Evolutionary conservation across 1,140 invertebrate genomes (phyloP).

Genomic region (Palaemon carinicauda): DNA sequence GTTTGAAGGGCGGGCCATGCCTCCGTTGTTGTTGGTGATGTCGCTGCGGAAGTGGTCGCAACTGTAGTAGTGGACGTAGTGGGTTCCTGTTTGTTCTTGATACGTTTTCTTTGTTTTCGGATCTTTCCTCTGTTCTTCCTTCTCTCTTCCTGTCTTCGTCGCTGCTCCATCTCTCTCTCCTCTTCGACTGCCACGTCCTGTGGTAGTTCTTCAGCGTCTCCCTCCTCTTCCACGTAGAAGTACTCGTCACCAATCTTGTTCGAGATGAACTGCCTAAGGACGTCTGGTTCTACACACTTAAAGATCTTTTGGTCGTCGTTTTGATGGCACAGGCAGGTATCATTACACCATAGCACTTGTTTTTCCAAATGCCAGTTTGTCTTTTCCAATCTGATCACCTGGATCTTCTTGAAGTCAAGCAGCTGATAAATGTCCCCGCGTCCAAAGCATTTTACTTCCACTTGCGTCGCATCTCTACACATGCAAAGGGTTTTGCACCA

Average conservation of each 20-base stretch:
- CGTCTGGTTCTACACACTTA: conserved; percentile 13
- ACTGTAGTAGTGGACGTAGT: not conserved
- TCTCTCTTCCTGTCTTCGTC: not conserved
- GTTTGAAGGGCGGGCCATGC: too few relatives aligned
- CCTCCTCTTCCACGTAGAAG: conserved; percentile 10
- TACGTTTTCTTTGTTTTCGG: conserved; percentile 9
- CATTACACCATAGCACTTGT: conserved; percentile 35
- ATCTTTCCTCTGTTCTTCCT: not conserved
- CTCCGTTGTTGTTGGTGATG: not conserved
- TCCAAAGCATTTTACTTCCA: conserved; percentile 34
- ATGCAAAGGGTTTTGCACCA: conserved; percentile 50
- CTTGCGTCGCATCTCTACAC: conserved; percentile 6
- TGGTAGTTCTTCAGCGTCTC: not conserved
- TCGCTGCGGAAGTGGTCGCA: not conserved
- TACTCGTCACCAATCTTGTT: conserved; percentile 16
- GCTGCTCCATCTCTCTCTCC: not conserved
- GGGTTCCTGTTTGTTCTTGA: not conserved
- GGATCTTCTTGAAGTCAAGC: not conserved
- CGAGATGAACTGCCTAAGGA: conserved; percentile 20
- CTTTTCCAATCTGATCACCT: not conserved
- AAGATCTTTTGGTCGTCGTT: conserved; percentile 12
- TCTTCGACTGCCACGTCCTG: not conserved
- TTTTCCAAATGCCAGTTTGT: not conserved
- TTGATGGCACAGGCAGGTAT: conserved; percentile 43
- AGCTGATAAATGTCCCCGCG: conserved; percentile 12